Evolutionary conservation across 2,113 vertebrate species (phyloP).

Genomic region (Petromus typicus): DNA sequence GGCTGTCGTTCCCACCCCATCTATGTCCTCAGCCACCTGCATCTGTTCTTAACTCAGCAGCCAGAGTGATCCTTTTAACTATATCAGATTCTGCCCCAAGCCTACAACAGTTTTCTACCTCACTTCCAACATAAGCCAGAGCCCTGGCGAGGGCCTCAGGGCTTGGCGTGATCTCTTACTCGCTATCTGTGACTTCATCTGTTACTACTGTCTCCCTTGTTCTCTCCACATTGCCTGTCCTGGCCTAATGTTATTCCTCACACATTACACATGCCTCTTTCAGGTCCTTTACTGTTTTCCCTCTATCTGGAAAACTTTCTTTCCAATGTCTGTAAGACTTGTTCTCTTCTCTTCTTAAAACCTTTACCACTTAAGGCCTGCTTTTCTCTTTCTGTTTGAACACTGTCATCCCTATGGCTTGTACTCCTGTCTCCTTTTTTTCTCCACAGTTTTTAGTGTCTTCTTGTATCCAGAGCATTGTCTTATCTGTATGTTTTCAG

Average conservation of each 20-base stretch:
- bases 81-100: background rate
- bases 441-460: background rate
- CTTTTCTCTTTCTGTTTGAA: background rate
- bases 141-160: background rate
- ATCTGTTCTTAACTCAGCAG: background rate
- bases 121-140: background rate
- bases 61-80: background rate
- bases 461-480: background rate
- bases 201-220: background rate
- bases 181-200: background rate
- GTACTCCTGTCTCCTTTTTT: background rate
- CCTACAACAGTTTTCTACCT: background rate
- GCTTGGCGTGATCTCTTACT: background rate
- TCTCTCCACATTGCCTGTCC: background rate
- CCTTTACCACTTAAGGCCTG: background rate
- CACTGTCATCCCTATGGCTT: background rate
- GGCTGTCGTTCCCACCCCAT: background rate
- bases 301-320: background rate
- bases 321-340: background rate
- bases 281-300: background rate
- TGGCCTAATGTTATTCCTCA: background rate
- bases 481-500: background rate
- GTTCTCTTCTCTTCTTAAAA: background rate
- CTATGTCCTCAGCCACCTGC: fast-evolving
- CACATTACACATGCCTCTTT: fast-evolving